Percentiles rank a stretch among this genome's conserved stretches.
These are phyloP conservation scores for Labeo calbasu DNA, from an alignment of 2,797 vertebrate genomes.

Conservation along the genomic window DNA sequence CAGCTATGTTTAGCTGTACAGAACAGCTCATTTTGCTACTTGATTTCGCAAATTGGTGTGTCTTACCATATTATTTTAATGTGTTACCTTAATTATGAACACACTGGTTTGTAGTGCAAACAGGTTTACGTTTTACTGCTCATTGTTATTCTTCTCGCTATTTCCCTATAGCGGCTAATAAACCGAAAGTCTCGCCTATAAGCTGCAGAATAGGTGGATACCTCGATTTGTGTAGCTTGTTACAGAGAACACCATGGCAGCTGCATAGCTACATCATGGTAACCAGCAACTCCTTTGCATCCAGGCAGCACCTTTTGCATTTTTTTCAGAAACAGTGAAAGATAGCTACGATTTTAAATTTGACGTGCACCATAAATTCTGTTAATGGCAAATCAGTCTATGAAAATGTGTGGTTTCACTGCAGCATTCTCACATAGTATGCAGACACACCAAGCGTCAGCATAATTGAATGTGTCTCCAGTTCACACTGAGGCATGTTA, in stretches of 20 bases:
- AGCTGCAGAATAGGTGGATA: neutral
- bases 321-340: neutral
- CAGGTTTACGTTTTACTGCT: no score
- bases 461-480: constrained; percentile 2
- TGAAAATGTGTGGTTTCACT: neutral
- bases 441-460: neutral
- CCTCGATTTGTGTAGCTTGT: neutral
- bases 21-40: no score
- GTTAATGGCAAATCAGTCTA: neutral
- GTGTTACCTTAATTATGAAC: no score
- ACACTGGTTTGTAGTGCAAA: no score
- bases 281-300: neutral
- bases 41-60: no score
- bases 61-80: no score
- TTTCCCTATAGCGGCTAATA: no score
- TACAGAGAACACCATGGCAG: neutral
- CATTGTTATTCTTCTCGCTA: no score
- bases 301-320: neutral
- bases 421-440: neutral
- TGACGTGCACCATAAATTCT: neutral
- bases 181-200: no score
- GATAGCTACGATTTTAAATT: neutral
- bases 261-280: neutral
- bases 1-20: no score
- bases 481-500: neutral